Evolutionary conservation across 2,888 invertebrate genomes (phyloP).

Genomic region (Acleris literana): DNA sequence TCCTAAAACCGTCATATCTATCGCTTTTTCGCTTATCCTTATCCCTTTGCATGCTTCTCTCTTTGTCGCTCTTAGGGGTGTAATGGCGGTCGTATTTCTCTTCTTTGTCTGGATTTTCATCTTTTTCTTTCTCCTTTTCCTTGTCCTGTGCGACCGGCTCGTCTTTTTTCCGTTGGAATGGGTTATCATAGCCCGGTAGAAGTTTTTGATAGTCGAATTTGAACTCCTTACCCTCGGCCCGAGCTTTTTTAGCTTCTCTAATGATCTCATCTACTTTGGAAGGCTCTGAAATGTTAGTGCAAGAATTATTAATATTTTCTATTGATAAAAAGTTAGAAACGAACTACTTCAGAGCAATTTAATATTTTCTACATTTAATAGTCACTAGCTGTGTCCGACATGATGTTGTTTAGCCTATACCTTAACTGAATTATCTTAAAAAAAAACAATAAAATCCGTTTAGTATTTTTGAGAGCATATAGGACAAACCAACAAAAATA

Average conservation of each 20-base stretch:
- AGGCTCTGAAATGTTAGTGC: conserved; percentile 57
- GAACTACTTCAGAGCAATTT: conserved; percentile 24
- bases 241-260: conserved; percentile 72
- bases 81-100: conserved; percentile 31
- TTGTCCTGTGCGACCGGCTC: conserved; percentile 43
- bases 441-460: too few relatives aligned
- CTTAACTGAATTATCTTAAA: too few relatives aligned
- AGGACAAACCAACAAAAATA: too few relatives aligned
- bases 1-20: conserved; percentile 45
- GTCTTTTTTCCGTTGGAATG: conserved; percentile 71
- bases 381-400: too few relatives aligned
- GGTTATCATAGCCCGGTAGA: conserved; percentile 74
- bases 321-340: background rate
- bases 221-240: conserved; percentile 68
- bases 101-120: conserved; percentile 43
- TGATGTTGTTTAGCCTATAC: too few relatives aligned
- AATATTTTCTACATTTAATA: background rate
- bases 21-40: conserved; percentile 44
- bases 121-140: conserved; percentile 46
- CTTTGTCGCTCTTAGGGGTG: conserved; percentile 27
- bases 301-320: background rate
- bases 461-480: too few relatives aligned
- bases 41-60: conserved; percentile 41
- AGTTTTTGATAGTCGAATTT: conserved; percentile 76
- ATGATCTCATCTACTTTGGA: conserved; percentile 74